Base-by-base conservation (phyloP, 1,140 invertebrate species). In the Neelides sp. region DNA sequence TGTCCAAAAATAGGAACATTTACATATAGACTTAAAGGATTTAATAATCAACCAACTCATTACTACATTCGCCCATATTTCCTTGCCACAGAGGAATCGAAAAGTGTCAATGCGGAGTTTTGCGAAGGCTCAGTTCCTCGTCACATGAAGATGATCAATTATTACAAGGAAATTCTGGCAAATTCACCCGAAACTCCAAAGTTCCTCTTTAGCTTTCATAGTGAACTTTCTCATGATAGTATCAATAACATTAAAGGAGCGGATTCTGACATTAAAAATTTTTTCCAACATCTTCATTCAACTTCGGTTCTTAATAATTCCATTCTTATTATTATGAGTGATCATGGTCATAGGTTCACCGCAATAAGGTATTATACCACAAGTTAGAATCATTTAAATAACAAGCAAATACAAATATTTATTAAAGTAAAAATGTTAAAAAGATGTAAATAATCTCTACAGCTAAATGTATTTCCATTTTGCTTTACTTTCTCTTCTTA, bases 21-120 rank as follows among this genome's bases (percentile, higher is more conserved):
- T 63, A 90, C 85, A 22, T 90, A 90, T 66, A 75, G 91, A 10
- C 75, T 95, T 63, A 83, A 86, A 52, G 92, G 91, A 1, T 97
- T 96, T 66, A 71, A 77, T 50, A 51, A 72, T 1, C 78, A 82
- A 56, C 92, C 91, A 0, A 88, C 89, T 0, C 82, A 94, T 69
- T 90, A 95, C 68, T 95, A 91, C 63, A 79, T 92, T 71, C 69
- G 88, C 26, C 77, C 83, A 0, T 94, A 79, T 65, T 87, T 84
- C 61, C 52, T 82, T 27, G 72, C 73, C 4, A 68, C 73, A 17
- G 67, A 78, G 41, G 70, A 73, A 20, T 55, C 61, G 17, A 22
- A 28, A n/a, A 43, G 10, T 42, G 54, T 63, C 2, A 67, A 70
- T 54, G 51, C 60, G 7, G 62, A 73, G 50, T 77, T 72, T 52